Evolutionary conservation across 1,140 invertebrate genomes (phyloP).

Genomic region (Oryzaephilus surinamensis): DNA sequence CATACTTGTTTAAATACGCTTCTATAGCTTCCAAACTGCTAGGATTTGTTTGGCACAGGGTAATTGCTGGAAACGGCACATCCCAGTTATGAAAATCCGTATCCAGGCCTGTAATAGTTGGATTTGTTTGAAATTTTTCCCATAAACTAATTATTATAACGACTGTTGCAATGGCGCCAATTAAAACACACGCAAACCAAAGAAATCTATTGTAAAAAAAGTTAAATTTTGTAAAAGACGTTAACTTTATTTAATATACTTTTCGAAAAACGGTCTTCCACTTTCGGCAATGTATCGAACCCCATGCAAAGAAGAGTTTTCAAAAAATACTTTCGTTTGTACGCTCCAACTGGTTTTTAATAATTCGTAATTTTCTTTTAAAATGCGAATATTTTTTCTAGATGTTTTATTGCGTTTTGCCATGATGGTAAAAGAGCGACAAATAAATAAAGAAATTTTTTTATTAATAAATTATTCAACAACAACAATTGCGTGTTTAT

Average conservation of each 20-base stretch:
- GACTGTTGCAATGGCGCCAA: slow-evolving; percentile 52
- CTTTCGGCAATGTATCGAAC: slow-evolving; percentile 59
- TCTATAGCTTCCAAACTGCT: slow-evolving; percentile 39
- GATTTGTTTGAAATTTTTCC: slow-evolving; percentile 69
- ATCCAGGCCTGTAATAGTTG: slow-evolving; percentile 63
- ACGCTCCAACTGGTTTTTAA: slow-evolving; percentile 46
- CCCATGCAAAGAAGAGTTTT: slow-evolving; percentile 58
- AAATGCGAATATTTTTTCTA: too few species aligned
- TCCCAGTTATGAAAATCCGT: slow-evolving; percentile 66
- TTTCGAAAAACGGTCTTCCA: slow-evolving; percentile 55
- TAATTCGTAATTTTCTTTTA: too few species aligned
- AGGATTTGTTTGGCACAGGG: slow-evolving; percentile 43
- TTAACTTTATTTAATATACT: slow-evolving; percentile 33
- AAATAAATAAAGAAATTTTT: too few species aligned
- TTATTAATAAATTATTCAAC: too few species aligned
- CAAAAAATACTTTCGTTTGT: slow-evolving; percentile 57
- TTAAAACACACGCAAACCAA: slow-evolving; percentile 59
- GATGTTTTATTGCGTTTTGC: too few species aligned
- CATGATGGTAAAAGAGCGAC: too few species aligned
- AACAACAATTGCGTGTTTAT: too few species aligned
- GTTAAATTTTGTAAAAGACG: slow-evolving; percentile 10
- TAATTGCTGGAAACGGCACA: slow-evolving; percentile 57
- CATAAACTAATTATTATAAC: slow-evolving; percentile 62
- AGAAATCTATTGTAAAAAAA: slow-evolving; percentile 44
- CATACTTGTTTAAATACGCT: too few species aligned